phyloP scores from a whole-genome alignment of 2,888 invertebrate species.

The Himalopsyche kuldschensis region DNA sequence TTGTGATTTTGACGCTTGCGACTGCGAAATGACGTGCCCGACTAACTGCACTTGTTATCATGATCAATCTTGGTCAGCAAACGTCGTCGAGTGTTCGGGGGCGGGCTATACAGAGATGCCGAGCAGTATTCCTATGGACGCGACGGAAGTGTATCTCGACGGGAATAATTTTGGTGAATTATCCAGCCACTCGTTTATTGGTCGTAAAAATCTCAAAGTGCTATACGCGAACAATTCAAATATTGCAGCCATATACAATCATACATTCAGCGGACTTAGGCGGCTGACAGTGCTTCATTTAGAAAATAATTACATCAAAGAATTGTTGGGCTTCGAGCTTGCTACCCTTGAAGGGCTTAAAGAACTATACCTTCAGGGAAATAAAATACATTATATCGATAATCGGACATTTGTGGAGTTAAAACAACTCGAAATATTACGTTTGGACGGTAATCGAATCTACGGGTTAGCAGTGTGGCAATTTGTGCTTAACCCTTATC shows the following conservation, averaged over 20 bases:
- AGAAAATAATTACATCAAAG: constrained; percentile 76
- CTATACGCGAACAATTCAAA: constrained; percentile 79
- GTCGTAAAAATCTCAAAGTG: constrained; percentile 78
- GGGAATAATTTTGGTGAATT: constrained; percentile 79
- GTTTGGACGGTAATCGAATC: constrained; percentile 82
- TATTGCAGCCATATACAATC: constrained; percentile 74
- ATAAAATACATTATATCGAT: constrained; percentile 79
- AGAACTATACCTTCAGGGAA: constrained; percentile 86
- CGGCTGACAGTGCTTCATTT: constrained; percentile 74
- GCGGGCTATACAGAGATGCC: constrained; percentile 75
- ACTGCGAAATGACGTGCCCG: constrained; percentile 90
- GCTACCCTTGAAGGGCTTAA: constrained; percentile 78
- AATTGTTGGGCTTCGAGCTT: constrained; percentile 81
- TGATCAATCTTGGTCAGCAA: constrained; percentile 82
- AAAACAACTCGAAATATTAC: constrained; percentile 80
- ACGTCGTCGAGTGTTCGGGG: constrained; percentile 81
- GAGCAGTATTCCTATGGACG: constrained; percentile 84
- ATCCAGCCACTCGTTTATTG: constrained; percentile 84
- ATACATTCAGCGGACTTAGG: constrained; percentile 79
- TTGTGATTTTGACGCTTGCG: constrained; percentile 88
- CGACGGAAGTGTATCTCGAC: constrained; percentile 83
- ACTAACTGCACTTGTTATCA: constrained; percentile 84
- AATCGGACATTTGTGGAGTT: constrained; percentile 82
- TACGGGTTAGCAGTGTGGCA: constrained; percentile 85
- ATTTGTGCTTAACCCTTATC: constrained; percentile 78